Evolutionary conservation across 2,888 invertebrate species (phyloP).

Genomic region (Abrostola triplasia): DNA sequence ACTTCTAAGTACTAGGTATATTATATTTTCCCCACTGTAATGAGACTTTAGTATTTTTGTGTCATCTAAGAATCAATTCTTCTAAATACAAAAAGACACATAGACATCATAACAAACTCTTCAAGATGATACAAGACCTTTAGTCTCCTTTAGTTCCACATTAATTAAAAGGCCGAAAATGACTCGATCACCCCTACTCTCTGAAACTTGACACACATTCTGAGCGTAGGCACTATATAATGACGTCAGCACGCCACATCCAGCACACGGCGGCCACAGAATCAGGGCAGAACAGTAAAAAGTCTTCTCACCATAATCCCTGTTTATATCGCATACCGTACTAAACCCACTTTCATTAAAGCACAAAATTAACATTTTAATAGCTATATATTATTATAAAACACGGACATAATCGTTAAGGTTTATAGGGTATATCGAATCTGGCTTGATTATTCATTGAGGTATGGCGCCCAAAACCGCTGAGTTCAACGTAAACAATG

Average conservation of each 20-base stretch:
- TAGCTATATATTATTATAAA: constrained; percentile 84
- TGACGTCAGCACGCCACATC: constrained; percentile 25
- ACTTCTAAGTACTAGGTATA: no score
- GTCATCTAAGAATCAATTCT: no score
- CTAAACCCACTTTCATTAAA: constrained; percentile 85
- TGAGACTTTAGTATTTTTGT: no score
- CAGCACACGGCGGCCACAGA: constrained; percentile 48
- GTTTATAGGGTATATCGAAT: constrained; percentile 71
- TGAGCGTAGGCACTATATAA: constrained; percentile 11
- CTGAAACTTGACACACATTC: constrained; percentile 36
- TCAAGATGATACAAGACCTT: neutral
- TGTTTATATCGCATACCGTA: constrained; percentile 77
- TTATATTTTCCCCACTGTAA: no score
- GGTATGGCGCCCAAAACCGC: constrained; percentile 46
- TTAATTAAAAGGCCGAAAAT: constrained; percentile 16
- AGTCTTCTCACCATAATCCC: constrained; percentile 79
- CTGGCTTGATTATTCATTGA: constrained; percentile 69
- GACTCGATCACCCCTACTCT: constrained; percentile 27
- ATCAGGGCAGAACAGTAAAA: constrained; percentile 82
- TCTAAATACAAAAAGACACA: neutral
- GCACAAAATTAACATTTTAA: constrained; percentile 86
- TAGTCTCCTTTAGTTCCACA: neutral
- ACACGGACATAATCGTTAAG: constrained; percentile 72
- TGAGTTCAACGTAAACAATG: constrained; percentile 45
- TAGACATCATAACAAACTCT: neutral